Evolutionary conservation across 2,888 invertebrate species (phyloP), one percentile per base, ranked within the genome.

Genomic region (Atrina japonica): DNA sequence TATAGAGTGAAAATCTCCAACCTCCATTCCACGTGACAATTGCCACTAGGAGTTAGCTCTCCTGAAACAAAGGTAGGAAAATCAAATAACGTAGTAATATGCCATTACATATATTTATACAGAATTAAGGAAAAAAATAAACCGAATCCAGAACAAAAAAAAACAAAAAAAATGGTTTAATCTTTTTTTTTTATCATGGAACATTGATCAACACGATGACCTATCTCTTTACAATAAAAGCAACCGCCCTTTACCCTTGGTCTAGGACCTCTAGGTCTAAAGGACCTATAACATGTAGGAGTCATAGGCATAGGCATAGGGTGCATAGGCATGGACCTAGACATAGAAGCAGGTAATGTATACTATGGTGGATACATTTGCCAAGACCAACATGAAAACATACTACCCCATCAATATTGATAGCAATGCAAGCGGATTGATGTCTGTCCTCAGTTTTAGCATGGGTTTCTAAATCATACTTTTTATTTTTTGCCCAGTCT

Each of bases 151-250:
- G 6, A 35, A 35, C 35, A 35, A 35, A 35, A 35, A 35, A 56
- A 40, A 56, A 11, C 18, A 56, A 25, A 40, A 18, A 40, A 27
- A 9, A 14, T 25, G n/a, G 30, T 30, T 18, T 35, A 56, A 35
- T 35, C 35, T 35, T 7, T 7, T 11, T 7, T 7, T 11, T 35
- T 35, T 7, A 35, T 35, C 11, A 35, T 61, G 3, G 66, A 52
- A 47, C 59, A 52, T 23, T 21, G 27, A n/a, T n/a, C 35, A 9
- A 56, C 66, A 30, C 25, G 40, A 50, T 58, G 58, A 35, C 56
- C 66, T 29, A n/a, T 56, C 25, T 47, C 40, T 35, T 56, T 66
- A 47, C 45, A 56, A 35, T 47, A 66, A 40, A 40, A 60, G 58
- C 56, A 66, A 27, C 29, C 66, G 58, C 49, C 30, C 16, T 45